phyloP scores from a whole-genome alignment of 2,797 vertebrate species.

The Urophycis tenuis region DNA sequence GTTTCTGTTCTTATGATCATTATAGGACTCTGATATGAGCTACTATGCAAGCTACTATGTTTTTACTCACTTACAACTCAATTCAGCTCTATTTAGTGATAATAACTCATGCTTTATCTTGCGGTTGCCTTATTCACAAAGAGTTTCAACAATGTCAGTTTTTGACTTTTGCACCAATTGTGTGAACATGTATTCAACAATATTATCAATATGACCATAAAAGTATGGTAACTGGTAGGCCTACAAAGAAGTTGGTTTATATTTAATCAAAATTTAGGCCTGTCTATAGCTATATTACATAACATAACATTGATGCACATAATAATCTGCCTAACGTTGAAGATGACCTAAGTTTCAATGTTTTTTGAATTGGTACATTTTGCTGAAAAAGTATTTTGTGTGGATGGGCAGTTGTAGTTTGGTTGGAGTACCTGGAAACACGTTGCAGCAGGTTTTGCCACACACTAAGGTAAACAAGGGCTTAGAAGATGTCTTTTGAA shows the following conservation, averaged over 20 bases:
- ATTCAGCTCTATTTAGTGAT: not conserved
- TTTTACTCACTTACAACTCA: not conserved
- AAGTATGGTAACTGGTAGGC: constrained; percentile 51
- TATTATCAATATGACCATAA: constrained; percentile 30
- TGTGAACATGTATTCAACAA: constrained; percentile 20
- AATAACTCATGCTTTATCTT: not conserved
- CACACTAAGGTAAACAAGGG: constrained; percentile 16
- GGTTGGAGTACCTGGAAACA: constrained; percentile 8
- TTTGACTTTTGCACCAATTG: constrained; percentile 1
- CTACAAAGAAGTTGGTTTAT: too few relatives aligned
- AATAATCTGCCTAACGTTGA: not conserved
- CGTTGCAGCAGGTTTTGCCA: constrained; percentile 23
- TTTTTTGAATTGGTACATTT: not conserved
- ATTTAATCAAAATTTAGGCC: not conserved
- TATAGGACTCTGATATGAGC: not conserved
- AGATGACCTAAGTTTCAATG: not conserved
- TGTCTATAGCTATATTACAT: not conserved
- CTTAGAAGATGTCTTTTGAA: constrained; percentile 24
- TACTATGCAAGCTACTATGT: not conserved
- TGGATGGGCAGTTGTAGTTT: constrained; percentile 6
- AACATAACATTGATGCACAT: not conserved
- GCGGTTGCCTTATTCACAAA: not conserved
- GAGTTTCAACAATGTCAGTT: not conserved
- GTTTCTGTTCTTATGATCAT: too few relatives aligned
- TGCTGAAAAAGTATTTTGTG: not conserved